These are phyloP conservation scores for Styela plicata DNA, from an alignment of 23 tunicate genomes.

Conservation along the genomic window DNA sequence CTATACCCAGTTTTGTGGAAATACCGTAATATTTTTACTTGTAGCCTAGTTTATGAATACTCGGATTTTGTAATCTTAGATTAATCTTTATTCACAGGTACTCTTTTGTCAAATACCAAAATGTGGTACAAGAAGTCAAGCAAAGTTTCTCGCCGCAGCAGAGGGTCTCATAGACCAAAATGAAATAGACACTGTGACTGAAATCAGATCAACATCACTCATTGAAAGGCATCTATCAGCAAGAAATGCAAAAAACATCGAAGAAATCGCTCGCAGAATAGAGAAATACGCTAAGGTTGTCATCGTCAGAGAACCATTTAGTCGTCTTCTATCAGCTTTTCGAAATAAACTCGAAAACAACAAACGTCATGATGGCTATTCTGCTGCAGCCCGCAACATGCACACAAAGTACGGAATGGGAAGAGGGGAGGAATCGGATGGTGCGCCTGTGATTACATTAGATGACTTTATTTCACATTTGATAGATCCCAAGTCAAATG, in stretches of 20 bases:
- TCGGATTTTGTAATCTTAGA: too few relatives aligned
- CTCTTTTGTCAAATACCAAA: slow-evolving; percentile 28
- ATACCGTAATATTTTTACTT: too few relatives aligned
- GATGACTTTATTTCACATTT: slow-evolving; percentile 9
- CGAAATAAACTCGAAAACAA: slow-evolving; percentile 21
- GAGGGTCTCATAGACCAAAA: background rate
- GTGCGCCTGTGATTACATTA: slow-evolving; percentile 9
- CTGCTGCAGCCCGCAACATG: background rate
- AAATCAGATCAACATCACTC: slow-evolving; percentile 8
- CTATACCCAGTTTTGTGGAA: too few relatives aligned
- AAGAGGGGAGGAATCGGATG: background rate
- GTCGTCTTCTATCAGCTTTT: slow-evolving; percentile 20
- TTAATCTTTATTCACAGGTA: background rate
- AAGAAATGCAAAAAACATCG: background rate
- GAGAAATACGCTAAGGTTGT: background rate
- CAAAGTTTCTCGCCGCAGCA: slow-evolving; percentile 13
- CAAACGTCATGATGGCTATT: slow-evolving; percentile 1
- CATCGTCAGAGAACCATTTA: slow-evolving; percentile 27
- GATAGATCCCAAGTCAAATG: background rate
- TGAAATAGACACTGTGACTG: background rate
- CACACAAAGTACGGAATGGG: slow-evolving; percentile 17
- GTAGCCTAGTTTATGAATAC: too few relatives aligned
- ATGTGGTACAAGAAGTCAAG: slow-evolving; percentile 51
- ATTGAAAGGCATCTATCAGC: slow-evolving; percentile 24
- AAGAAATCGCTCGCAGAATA: background rate